phyloP scores from a whole-genome alignment of 1,140 invertebrate species.

The Bilobella aurantiaca region DNA sequence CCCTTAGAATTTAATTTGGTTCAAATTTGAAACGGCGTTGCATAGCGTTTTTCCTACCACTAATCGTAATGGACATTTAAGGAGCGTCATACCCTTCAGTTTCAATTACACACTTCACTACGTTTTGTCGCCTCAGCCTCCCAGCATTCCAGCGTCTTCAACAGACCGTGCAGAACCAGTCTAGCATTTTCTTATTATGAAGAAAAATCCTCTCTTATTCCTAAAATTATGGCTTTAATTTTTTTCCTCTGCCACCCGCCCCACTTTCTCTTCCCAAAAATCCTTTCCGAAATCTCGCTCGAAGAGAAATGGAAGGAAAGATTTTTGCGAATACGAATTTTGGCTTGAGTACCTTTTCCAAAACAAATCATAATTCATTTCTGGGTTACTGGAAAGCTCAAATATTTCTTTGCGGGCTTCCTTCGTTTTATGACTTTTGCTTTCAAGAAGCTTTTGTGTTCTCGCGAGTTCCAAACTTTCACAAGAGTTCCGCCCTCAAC shows the following conservation, averaged over 20 bases:
- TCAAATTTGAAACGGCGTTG: background rate
- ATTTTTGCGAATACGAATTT: conserved; percentile 6
- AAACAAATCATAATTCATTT: conserved; percentile 2
- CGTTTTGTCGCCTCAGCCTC: conserved; percentile 4
- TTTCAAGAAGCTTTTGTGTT: background rate
- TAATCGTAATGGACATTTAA: conserved; percentile 9
- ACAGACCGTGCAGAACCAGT: background rate
- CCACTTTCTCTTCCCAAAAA: background rate
- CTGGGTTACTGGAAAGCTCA: background rate
- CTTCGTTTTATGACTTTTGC: background rate
- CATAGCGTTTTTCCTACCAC: background rate
- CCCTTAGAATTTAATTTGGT: background rate
- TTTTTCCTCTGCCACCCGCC: background rate
- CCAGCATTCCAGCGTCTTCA: background rate
- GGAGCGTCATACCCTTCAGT: conserved; percentile 2
- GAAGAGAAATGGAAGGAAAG: background rate
- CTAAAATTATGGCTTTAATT: background rate
- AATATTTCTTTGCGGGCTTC: conserved; percentile 6
- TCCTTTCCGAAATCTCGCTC: background rate
- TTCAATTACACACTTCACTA: conserved; percentile 8
- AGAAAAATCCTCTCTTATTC: background rate
- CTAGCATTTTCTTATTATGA: background rate
- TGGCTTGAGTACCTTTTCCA: background rate
- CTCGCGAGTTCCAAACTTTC: background rate
- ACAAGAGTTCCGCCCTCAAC: background rate